These are phyloP conservation scores for Mus pahari DNA, from an alignment of 2,113 vertebrate species.

Conservation along the genomic window DNA sequence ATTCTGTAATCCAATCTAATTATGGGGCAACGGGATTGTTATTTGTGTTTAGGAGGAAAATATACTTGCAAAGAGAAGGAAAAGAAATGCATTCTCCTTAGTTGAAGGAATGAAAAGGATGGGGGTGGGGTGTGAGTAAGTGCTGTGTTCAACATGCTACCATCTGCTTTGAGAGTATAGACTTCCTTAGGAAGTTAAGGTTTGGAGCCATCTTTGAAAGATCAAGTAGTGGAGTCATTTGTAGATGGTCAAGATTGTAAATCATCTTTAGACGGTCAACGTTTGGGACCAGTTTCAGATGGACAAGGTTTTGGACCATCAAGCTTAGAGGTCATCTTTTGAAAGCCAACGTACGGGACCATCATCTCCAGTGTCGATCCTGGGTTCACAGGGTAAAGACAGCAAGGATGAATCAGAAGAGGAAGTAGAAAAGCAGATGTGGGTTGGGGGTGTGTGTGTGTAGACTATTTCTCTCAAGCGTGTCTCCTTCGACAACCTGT, in stretches of 20 bases:
- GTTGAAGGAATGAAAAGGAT: background rate
- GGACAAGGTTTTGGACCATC: background rate
- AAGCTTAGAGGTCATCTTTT: background rate
- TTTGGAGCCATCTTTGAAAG: background rate
- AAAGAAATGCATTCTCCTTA: slow-evolving; percentile 53
- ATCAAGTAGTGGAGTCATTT: background rate
- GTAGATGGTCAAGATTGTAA: background rate
- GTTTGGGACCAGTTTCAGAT: background rate
- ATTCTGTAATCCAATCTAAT: slow-evolving; percentile 90
- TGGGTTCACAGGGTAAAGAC: background rate
- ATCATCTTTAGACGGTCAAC: background rate
- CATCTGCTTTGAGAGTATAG: background rate
- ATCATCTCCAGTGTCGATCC: background rate
- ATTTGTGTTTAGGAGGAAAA: slow-evolving; percentile 86
- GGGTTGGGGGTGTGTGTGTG: background rate
- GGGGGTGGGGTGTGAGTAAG: background rate
- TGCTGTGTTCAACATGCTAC: background rate
- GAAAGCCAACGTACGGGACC: background rate
- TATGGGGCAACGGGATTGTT: slow-evolving; percentile 85
- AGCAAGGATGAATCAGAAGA: background rate
- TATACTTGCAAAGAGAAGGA: slow-evolving; percentile 78
- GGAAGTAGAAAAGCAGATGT: background rate
- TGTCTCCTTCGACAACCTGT: background rate
- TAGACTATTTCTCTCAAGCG: background rate
- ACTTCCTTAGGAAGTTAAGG: background rate